Base-by-base conservation (phyloP, 2,797 vertebrate species). In the Diglossa cyanea region DNA sequence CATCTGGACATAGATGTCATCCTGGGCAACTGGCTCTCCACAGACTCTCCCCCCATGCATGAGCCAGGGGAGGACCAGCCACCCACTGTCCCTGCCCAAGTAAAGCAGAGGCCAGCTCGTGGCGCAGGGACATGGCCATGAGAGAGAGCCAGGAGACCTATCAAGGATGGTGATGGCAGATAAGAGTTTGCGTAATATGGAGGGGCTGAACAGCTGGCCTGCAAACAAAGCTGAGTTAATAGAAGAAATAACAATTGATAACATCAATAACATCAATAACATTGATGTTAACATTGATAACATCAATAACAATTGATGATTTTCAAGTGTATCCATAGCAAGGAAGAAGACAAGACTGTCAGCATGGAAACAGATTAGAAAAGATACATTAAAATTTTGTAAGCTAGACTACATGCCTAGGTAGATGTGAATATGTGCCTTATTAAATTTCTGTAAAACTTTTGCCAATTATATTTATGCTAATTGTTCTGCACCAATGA, bases 111-210 rank as follows among this genome's bases (percentile, higher is more conserved):
- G 11, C 19, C 70, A 74, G 19, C 35, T 66, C 4, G 0, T 13
- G 28, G 26, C 35, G 25, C 48, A 35, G 13, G 45, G 25, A 63
- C 21, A 23, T 39, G 13, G 17, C 44, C 37, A 8, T 26, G 21
- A 50, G 24, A 68, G 44, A 47, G 14, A 74, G 18, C 44, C 55
- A 40, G 63, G 45, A 74, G 66, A 42, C 6, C 5, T 26, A 3
- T 53, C 20, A 11, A 1, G 0, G 53, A 17, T 74, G 28, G 9
- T 40, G 39, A 35, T 24, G 39, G n/a, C 33, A 50, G 39, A 7
- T 31, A 60, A 77, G 26, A 3, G 8, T 25, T 47, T 0, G 0
- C 28, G 16, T 17, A 14, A 21, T n/a, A 21, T 54, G 31, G 19
- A 54, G 31, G 31, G 31, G 31, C 20, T 21, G n/a, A 7, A n/a